Evolutionary conservation across 2,113 vertebrate genomes (phyloP).

Genomic region (Cyprinodon tularosa): DNA sequence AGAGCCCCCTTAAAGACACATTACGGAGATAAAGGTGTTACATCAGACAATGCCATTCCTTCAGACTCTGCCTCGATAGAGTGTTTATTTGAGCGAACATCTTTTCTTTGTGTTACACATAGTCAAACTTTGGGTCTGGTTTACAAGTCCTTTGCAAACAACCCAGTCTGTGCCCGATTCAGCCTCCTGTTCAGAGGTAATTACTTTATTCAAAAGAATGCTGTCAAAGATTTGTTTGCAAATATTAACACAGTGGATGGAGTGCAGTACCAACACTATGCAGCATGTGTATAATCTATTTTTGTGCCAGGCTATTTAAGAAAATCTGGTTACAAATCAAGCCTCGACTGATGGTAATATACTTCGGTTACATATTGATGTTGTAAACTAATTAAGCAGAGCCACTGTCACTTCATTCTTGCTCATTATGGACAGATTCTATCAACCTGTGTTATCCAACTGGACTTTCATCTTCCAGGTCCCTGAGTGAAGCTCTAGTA

Average conservation of each 20-base stretch:
- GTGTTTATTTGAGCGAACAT: constrained; percentile 52
- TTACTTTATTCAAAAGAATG: constrained; percentile 11
- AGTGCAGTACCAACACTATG: neutral
- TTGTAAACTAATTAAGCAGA: neutral
- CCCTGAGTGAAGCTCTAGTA: no score
- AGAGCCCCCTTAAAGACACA: constrained; percentile 40
- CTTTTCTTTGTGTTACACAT: constrained; percentile 40
- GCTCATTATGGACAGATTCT: no score
- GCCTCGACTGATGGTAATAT: constrained; percentile 1
- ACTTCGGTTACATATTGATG: neutral
- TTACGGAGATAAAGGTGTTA: constrained; percentile 43
- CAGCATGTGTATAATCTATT: constrained; percentile 20
- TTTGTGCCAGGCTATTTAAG: constrained; percentile 10
- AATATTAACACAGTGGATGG: constrained; percentile 39
- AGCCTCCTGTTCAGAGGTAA: constrained; percentile 32
- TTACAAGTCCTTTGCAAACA: constrained; percentile 43
- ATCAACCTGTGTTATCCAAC: no score
- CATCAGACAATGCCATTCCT: constrained; percentile 55
- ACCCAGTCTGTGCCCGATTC: constrained; percentile 15
- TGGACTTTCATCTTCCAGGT: no score
- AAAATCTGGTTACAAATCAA: constrained; percentile 4
- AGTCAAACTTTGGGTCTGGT: constrained; percentile 27
- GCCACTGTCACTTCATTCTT: no score
- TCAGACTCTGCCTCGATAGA: constrained; percentile 42
- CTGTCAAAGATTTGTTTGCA: constrained; percentile 45